A percentile compares a stretch with the other conserved stretches of the same genome.
Evolutionary conservation across 2,888 invertebrate genomes (phyloP).

Genomic region (Acanthosepion lycidas): DNA sequence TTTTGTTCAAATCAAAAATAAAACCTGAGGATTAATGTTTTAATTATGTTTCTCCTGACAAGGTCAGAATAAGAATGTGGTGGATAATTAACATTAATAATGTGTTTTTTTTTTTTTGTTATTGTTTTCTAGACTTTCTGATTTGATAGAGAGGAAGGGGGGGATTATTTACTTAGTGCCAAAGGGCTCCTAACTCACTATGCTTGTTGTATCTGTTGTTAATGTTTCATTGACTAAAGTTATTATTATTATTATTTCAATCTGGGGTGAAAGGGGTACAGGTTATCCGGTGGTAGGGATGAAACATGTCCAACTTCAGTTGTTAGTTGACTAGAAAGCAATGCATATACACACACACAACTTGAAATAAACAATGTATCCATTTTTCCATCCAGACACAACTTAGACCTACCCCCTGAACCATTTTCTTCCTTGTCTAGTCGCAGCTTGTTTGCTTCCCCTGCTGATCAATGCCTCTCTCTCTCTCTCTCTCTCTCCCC

Average conservation of each 20-base stretch:
- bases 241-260: not conserved
- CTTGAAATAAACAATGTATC: not conserved
- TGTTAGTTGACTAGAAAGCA: not conserved
- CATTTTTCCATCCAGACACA: not conserved
- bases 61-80: no score
- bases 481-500: not conserved
- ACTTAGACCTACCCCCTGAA: not conserved
- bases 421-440: not conserved
- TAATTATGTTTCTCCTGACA: no score
- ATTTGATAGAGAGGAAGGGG: no score
- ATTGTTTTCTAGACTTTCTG: no score
- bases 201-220: not conserved
- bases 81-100: no score
- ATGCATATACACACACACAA: not conserved
- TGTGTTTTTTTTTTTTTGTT: no score
- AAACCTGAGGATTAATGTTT: no score
- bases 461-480: not conserved
- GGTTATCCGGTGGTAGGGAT: not conserved
- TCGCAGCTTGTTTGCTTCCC: not conserved
- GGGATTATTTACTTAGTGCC: not conserved
- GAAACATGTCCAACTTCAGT: not conserved
- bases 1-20: no score
- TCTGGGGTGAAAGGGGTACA: not conserved
- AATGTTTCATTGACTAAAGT: not conserved
- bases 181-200: not conserved